Evolutionary conservation across 2,888 invertebrate genomes (phyloP).

Genomic region (Torymus auratus): DNA sequence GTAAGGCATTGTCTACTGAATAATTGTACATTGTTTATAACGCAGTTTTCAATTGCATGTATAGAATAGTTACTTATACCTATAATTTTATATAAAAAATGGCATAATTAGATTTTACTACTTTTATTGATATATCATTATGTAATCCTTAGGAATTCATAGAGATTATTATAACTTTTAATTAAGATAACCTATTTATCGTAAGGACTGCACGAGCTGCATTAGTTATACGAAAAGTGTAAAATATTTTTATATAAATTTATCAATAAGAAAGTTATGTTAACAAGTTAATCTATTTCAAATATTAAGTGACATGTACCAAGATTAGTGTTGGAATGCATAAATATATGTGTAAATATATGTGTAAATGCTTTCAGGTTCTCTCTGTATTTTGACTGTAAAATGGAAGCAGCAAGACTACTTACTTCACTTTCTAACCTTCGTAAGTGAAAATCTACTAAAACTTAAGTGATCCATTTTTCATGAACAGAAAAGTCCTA

Average conservation of each 20-base stretch:
- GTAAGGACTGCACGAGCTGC: not conserved
- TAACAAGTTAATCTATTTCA: not conserved
- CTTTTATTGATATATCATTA: too few relatives aligned
- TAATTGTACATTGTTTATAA: too few relatives aligned
- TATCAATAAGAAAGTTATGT: slow-evolving; percentile 17
- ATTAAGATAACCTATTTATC: too few relatives aligned
- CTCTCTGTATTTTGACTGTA: not conserved
- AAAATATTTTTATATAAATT: not conserved
- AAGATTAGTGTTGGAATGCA: not conserved
- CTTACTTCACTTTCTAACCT: slow-evolving; percentile 30
- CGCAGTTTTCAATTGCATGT: too few relatives aligned
- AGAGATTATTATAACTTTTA: too few relatives aligned
- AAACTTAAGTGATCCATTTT: slow-evolving; percentile 6
- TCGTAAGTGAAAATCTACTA: slow-evolving; percentile 17
- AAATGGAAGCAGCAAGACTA: not conserved
- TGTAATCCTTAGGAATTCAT: too few relatives aligned
- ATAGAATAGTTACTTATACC: too few relatives aligned
- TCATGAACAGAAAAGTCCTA: not conserved
- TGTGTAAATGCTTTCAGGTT: not conserved
- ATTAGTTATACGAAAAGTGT: not conserved
- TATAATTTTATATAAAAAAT: too few relatives aligned
- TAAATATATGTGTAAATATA: too few relatives aligned
- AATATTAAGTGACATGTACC: not conserved
- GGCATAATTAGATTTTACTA: too few relatives aligned
- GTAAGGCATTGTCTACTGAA: too few relatives aligned